Conservation (phyloP, 2,888 invertebrate genomes). For the Gibbula magus region DNA sequence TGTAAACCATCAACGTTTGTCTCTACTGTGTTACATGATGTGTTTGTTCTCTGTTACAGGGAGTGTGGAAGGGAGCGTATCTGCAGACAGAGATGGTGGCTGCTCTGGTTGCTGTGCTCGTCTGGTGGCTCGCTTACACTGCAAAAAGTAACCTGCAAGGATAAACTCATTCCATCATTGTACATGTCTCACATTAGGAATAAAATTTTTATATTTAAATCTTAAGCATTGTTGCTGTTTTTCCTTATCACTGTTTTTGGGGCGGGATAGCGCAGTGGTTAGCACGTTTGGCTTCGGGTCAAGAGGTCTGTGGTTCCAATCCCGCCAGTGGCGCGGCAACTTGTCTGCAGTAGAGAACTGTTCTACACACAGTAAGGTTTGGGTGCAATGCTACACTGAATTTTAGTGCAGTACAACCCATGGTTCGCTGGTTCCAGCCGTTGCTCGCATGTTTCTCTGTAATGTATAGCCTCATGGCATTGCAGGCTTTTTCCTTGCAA, state of each 20-base stretch:
- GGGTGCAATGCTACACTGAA: too few relatives aligned
- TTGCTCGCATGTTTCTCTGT: too few relatives aligned
- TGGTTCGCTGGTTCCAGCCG: too few relatives aligned
- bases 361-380: too few relatives aligned
- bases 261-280: not conserved
- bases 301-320: too few relatives aligned
- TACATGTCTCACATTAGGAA: slow-evolving; percentile 10
- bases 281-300: too few relatives aligned
- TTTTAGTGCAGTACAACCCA: too few relatives aligned
- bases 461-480: too few relatives aligned
- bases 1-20: not conserved
- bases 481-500: too few relatives aligned
- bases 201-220: slow-evolving; percentile 26
- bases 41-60: slow-evolving; percentile 71
- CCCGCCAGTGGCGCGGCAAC: not conserved
- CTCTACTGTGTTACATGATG: not conserved
- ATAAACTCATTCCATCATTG: slow-evolving; percentile 29
- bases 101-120: slow-evolving; percentile 84
- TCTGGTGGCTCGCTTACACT: slow-evolving; percentile 91
- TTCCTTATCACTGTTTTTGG: too few relatives aligned
- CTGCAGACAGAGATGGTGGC: slow-evolving; percentile 94
- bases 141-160: slow-evolving; percentile 78
- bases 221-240: slow-evolving; percentile 5
- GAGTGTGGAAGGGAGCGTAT: slow-evolving; percentile 93
- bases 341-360: too few relatives aligned